These are phyloP conservation scores for Montipora efflorescens DNA, from an alignment of 64 coral and sea anemone species.

Conservation along the genomic window DNA sequence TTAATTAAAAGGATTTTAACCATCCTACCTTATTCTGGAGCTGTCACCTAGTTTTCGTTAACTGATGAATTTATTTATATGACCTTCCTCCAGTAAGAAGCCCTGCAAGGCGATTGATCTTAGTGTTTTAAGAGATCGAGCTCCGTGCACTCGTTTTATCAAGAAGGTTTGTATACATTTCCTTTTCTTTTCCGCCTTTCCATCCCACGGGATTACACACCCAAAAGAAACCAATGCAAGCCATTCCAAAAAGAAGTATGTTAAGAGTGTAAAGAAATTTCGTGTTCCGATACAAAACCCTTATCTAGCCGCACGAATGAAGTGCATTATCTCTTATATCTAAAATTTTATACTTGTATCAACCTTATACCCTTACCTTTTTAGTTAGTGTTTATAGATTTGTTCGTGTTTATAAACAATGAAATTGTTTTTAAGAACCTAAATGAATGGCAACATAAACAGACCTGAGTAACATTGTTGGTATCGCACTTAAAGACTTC, in stretches of 20 bases:
- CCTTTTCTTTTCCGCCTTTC: conserved; percentile 10
- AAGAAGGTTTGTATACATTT: background rate
- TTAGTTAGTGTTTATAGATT: too few relatives aligned
- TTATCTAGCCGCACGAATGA: too few relatives aligned
- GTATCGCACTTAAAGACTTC: conserved; percentile 26
- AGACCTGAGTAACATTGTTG: background rate
- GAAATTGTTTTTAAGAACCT: background rate
- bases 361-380: background rate
- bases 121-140: background rate
- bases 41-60: too few relatives aligned
- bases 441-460: conserved; percentile 2
- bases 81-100: background rate
- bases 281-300: background rate
- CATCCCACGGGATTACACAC: conserved; percentile 35
- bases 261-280: too few relatives aligned
- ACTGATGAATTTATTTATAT: too few relatives aligned
- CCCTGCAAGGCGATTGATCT: too few relatives aligned
- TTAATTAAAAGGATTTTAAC: background rate
- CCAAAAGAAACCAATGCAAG: conserved; percentile 20
- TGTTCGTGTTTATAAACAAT: conserved; percentile 17
- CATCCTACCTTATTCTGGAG: too few relatives aligned
- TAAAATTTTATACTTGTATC: too few relatives aligned
- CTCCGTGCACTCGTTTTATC: background rate
- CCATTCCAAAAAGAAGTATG: background rate
- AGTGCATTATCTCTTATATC: too few relatives aligned